A percentile compares a stretch with the other conserved stretches of the same genome.
Evolutionary conservation across 2,888 invertebrate genomes (phyloP).

Genomic region (Craniophora ligustri): DNA sequence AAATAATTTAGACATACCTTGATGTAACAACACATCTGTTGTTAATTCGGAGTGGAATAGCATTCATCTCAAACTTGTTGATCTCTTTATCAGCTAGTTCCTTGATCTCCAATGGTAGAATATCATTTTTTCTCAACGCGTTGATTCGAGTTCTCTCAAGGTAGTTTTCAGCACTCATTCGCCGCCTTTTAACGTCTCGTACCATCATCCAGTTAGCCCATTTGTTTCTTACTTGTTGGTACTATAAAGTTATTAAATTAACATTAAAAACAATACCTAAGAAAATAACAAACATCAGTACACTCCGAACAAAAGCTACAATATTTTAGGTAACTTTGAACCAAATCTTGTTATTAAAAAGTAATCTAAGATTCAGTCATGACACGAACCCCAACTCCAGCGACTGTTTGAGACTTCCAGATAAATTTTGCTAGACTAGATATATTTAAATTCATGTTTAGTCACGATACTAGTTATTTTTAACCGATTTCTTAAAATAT

Average conservation of each 20-base stretch:
- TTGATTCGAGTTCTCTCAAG: slow-evolving; percentile 94
- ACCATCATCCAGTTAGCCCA: slow-evolving; percentile 96
- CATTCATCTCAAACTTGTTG: slow-evolving; percentile 92
- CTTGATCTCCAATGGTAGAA: slow-evolving; percentile 94
- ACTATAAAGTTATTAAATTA: slow-evolving; percentile 75
- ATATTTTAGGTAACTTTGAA: no score
- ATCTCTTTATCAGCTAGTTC: slow-evolving; percentile 94
- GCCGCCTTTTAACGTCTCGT: slow-evolving; percentile 95
- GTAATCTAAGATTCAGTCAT: neutral
- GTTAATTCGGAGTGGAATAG: slow-evolving; percentile 90
- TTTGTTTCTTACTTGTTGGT: slow-evolving; percentile 92
- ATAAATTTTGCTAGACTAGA: slow-evolving; percentile 71
- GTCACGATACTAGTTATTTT: neutral
- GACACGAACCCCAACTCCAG: slow-evolving; percentile 74
- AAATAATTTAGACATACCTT: slow-evolving; percentile 68
- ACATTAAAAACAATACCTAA: no score
- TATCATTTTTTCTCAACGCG: slow-evolving; percentile 94
- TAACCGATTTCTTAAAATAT: no score
- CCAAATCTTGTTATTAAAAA: neutral
- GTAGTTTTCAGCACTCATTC: slow-evolving; percentile 92
- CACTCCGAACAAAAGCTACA: no score
- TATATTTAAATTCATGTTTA: slow-evolving; percentile 75
- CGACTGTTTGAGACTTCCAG: slow-evolving; percentile 76
- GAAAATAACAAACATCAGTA: no score
- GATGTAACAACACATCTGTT: slow-evolving; percentile 97